A percentile compares a stretch with the other conserved stretches of the same genome.
phyloP scores from a whole-genome alignment of 2,888 invertebrate genomes.

The Aporophyla lueneburgensis region DNA sequence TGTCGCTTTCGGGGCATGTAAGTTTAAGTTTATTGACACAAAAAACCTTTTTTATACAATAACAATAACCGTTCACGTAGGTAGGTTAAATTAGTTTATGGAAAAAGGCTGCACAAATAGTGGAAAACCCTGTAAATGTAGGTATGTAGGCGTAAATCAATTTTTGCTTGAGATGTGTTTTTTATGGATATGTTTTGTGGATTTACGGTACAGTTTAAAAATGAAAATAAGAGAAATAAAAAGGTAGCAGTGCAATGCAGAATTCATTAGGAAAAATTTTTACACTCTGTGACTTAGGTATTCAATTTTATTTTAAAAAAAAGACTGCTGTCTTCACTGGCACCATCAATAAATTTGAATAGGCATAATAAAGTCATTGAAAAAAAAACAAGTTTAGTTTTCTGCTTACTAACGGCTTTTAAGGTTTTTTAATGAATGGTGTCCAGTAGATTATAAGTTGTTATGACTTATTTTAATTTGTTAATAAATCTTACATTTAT shows the following conservation, averaged over 20 bases:
- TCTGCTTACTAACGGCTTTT: neutral
- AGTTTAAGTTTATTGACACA: no score
- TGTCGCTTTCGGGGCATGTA: constrained; percentile 30
- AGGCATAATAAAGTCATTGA: accelerated
- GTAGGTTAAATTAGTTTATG: no score
- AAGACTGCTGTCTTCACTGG: neutral
- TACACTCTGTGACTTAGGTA: neutral
- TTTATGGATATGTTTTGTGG: no score
- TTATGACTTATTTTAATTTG: no score
- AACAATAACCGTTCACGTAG: no score
- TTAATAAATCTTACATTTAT: neutral
- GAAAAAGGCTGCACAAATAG: no score
- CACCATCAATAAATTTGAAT: accelerated
- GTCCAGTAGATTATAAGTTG: no score
- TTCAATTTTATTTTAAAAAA: neutral
- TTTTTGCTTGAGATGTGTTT: constrained; percentile 35
- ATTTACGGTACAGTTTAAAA: no score
- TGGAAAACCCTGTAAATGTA: no score
- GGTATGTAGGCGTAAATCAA: constrained; percentile 57
- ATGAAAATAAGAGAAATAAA: neutral
- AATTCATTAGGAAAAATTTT: no score
- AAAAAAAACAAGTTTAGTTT: constrained; percentile 17
- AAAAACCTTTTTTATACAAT: no score
- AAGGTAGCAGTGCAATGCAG: neutral
- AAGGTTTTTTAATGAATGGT: neutral